Base-by-base conservation (phyloP, 2,113 vertebrate genomes). In the Nibea coibor region DNA sequence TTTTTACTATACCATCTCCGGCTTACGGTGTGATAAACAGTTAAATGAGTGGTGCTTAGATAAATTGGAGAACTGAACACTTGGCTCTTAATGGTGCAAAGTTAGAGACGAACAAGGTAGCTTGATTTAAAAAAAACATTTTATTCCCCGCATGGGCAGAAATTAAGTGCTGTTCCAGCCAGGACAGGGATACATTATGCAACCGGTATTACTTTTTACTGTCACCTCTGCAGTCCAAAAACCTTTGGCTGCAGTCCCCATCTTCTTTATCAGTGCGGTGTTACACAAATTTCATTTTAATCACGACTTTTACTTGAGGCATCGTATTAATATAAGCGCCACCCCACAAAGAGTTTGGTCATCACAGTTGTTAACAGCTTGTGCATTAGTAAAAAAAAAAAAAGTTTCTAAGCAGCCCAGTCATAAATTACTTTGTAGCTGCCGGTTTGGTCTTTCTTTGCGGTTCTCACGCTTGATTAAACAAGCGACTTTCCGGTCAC, bases 251-350 rank as follows among this genome's bases (percentile, higher is more conserved):
- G 51, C 61, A 35, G 58, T 26, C 35, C 8, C 26, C 16, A 28
- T 43, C 31, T 1, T 56, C 35, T 57, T 65, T 69, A 69, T 77
- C 22, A 54, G 42, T 50, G 12, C 56, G 66, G 65, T 61, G 53
- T 48, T 39, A 26, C 42, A 62, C 65, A 77, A 59, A 54, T 71
- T 59, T 69, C 10, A 28, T 66, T 81, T 80, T 70, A 76, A 81
- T 68, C 39, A 43, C 0, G 8, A 26, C 66, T 73, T 79, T 45
- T 58, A 65, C 17, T 75, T 42, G 22, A 68, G 19, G 22, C 5
- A 17, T 35, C 20, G 1, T 35, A 78, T 68, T 57, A 66, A 68
- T 43, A 58, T 66, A 42, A 11, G 8, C 16, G 17, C 26, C 31
- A 28, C 17, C 20, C 15, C 54, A 62, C 53, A 57, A 48, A 19